These are phyloP conservation scores for Zaprionus nigranus DNA, from an alignment of 1,140 invertebrate genomes.

Conservation along the genomic window DNA sequence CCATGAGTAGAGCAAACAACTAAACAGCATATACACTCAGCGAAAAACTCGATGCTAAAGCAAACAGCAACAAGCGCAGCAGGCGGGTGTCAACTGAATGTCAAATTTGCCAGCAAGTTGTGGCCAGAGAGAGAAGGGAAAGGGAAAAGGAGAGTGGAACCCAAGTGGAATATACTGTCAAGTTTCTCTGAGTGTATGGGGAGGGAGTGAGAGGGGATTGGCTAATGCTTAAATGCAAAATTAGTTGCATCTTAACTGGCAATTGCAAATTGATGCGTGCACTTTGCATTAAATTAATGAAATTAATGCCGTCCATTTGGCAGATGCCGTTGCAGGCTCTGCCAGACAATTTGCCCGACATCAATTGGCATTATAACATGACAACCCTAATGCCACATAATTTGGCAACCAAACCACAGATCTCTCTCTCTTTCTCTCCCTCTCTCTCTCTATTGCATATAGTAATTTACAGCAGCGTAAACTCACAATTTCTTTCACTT, in stretches of 20 bases:
- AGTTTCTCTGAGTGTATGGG: neutral
- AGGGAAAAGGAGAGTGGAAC: neutral
- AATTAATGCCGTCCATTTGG: constrained; percentile 26
- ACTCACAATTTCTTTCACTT: too few species aligned
- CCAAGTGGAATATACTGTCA: neutral
- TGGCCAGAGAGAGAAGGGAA: neutral
- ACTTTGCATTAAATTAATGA: constrained; percentile 48
- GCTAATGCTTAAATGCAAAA: constrained; percentile 38
- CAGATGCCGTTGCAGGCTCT: neutral
- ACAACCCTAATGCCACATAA: neutral
- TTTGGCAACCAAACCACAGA: neutral
- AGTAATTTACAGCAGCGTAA: neutral
- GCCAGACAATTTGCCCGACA: neutral
- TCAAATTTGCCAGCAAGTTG: neutral
- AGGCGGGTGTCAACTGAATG: neutral
- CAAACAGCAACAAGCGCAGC: constrained; percentile 1
- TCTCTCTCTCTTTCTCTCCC: neutral
- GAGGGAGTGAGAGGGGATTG: neutral
- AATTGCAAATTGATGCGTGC: constrained; percentile 37
- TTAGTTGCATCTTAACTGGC: constrained; percentile 43
- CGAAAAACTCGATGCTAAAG: constrained; percentile 4
- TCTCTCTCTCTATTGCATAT: too few species aligned
- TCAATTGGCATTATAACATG: constrained; percentile 6
- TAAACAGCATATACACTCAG: neutral
- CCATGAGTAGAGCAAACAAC: constrained; percentile 42